Evolutionary conservation across 2,113 vertebrate genomes (phyloP).

Genomic region (Scolopax mira): DNA sequence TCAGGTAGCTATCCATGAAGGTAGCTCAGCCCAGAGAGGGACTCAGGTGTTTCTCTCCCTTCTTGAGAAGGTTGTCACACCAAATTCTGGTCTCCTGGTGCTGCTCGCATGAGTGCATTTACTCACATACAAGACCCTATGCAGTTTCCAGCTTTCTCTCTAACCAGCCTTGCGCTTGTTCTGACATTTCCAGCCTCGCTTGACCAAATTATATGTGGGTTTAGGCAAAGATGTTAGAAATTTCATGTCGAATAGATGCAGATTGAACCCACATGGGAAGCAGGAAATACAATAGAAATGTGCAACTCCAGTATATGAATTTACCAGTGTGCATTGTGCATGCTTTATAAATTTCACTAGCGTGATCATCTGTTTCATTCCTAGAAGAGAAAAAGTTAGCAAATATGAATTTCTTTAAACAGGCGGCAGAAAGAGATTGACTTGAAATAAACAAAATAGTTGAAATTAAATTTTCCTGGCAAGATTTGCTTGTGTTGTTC

Average conservation of each 20-base stretch:
- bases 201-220: background rate
- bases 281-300: constrained; percentile 7
- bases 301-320: constrained; percentile 11
- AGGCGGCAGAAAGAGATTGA: constrained; percentile 29
- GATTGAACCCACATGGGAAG: constrained; percentile 30
- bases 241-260: background rate
- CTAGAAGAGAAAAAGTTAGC: constrained; percentile 36
- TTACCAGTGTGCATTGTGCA: constrained; percentile 33
- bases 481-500: constrained; percentile 50
- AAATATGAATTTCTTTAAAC: constrained; percentile 37
- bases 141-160: background rate
- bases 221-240: background rate
- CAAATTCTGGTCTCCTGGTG: background rate
- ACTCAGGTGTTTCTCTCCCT: background rate
- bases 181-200: background rate
- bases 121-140: background rate
- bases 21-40: background rate
- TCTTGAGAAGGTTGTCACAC: background rate
- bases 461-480: constrained; percentile 64
- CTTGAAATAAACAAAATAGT: constrained; percentile 65
- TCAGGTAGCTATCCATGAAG: background rate
- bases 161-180: background rate
- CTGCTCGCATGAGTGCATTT: background rate
- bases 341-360: constrained; percentile 40
- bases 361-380: background rate